Evolutionary conservation across 30 jellyfish, hydroid and myxozoan species (phyloP).

Genomic region (Catostylus mosaicus): DNA sequence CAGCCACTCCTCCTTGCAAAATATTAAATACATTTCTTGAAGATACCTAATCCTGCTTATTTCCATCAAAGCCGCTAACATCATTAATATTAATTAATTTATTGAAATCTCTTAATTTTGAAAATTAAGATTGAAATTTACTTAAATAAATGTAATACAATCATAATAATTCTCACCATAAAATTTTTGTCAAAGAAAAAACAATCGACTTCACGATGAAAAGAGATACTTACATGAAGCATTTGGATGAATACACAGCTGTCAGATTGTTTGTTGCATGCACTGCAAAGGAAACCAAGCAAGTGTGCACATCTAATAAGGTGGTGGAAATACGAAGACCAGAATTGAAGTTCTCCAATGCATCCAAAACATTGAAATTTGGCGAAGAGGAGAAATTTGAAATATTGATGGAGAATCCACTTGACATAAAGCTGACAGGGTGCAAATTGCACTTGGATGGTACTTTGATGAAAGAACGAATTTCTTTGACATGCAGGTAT

Average conservation of each 20-base stretch:
- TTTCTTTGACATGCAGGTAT: slow-evolving; percentile 42
- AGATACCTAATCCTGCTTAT: no score
- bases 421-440: slow-evolving; percentile 50
- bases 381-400: slow-evolving; percentile 42
- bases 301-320: slow-evolving; percentile 60
- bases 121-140: neutral
- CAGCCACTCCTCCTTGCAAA: no score
- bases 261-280: slow-evolving; percentile 70
- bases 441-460: slow-evolving; percentile 84
- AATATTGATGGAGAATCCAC: slow-evolving; percentile 64
- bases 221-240: slow-evolving; percentile 72
- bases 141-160: neutral
- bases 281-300: slow-evolving; percentile 59
- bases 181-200: slow-evolving; percentile 49
- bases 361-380: slow-evolving; percentile 21
- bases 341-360: slow-evolving; percentile 25
- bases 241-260: slow-evolving; percentile 65
- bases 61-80: no score
- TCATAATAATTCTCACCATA: neutral
- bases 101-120: no score
- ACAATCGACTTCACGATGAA: slow-evolving; percentile 36
- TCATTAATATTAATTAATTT: no score
- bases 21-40: no score
- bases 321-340: slow-evolving; percentile 69
- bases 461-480: slow-evolving; percentile 72